Percentiles rank a stretch among this genome's conserved stretches.
Evolutionary conservation across 2,888 invertebrate species (phyloP).

Genomic region (Kuschelorhynchus macadamiae): DNA sequence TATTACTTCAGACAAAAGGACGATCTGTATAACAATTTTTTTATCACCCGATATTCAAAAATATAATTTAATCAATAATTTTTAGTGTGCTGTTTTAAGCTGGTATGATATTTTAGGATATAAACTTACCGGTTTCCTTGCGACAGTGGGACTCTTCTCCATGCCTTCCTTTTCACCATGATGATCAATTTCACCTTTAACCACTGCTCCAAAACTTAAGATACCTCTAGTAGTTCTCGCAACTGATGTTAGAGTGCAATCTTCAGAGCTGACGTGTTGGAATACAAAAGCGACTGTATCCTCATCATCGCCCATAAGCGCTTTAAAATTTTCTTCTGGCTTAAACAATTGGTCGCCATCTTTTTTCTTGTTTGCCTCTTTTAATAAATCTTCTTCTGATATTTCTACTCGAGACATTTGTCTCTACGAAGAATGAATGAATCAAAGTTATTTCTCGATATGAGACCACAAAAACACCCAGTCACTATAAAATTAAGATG

Average conservation of each 20-base stretch:
- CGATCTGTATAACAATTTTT: too few species aligned
- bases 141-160: constrained; percentile 3
- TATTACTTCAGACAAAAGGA: too few species aligned
- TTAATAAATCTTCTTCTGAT: constrained; percentile 22
- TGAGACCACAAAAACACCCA: too few species aligned
- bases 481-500: too few species aligned
- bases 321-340: constrained; percentile 44
- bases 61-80: too few species aligned
- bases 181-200: constrained; percentile 43
- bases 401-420: background rate
- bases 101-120: too few species aligned
- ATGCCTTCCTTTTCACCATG: background rate
- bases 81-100: too few species aligned
- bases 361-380: constrained; percentile 35
- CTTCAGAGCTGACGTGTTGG: constrained; percentile 44
- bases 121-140: constrained; percentile 42
- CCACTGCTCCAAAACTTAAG: constrained; percentile 47
- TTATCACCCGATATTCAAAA: too few species aligned
- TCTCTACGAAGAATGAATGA: too few species aligned
- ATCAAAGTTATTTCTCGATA: too few species aligned
- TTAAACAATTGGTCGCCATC: constrained; percentile 50
- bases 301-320: constrained; percentile 50
- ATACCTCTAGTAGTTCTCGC: constrained; percentile 48
- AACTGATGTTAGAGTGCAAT: constrained; percentile 39
- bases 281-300: constrained; percentile 48